phyloP scores from a whole-genome alignment of 64 coral and sea anemone genomes.

The Montipora cactus region DNA sequence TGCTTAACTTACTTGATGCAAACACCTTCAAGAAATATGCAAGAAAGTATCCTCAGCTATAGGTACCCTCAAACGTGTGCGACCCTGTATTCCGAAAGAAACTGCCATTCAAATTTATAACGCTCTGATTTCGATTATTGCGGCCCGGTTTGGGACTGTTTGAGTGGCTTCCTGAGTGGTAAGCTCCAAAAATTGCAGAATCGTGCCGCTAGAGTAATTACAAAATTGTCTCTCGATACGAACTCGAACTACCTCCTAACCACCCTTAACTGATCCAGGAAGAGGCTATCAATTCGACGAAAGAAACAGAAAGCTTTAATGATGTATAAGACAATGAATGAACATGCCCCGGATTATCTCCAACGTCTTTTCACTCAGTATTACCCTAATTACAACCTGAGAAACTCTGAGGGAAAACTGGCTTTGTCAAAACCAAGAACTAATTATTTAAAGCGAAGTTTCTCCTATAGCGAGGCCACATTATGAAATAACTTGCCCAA shows the following conservation, averaged over 20 bases:
- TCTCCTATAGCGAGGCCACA: conserved; percentile 2
- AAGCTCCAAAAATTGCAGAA: conserved; percentile 58
- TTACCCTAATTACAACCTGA: conserved; percentile 17
- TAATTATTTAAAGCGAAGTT: conserved; percentile 39
- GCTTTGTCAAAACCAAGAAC: conserved; percentile 50
- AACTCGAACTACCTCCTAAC: conserved; percentile 18
- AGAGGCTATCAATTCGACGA: conserved; percentile 18
- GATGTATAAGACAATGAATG: conserved; percentile 57
- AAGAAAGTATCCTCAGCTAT: too few species aligned
- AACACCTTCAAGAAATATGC: too few species aligned
- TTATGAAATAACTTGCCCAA: conserved; percentile 14
- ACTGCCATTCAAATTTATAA: too few species aligned
- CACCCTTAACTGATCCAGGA: conserved; percentile 16
- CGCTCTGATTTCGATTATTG: background rate
- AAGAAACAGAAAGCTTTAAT: conserved; percentile 54
- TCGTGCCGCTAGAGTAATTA: conserved; percentile 42
- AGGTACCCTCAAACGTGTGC: too few species aligned
- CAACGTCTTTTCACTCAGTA: background rate
- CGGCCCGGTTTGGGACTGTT: conserved; percentile 21
- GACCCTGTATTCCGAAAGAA: too few species aligned
- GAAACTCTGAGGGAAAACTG: conserved; percentile 33
- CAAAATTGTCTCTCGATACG: conserved; percentile 15
- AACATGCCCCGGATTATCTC: conserved; percentile 21
- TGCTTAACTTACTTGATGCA: too few species aligned
- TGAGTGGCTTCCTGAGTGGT: conserved; percentile 14